Evolutionary conservation across 2,113 vertebrate genomes (phyloP).

Genomic region (Melanerpes formicivorus): DNA sequence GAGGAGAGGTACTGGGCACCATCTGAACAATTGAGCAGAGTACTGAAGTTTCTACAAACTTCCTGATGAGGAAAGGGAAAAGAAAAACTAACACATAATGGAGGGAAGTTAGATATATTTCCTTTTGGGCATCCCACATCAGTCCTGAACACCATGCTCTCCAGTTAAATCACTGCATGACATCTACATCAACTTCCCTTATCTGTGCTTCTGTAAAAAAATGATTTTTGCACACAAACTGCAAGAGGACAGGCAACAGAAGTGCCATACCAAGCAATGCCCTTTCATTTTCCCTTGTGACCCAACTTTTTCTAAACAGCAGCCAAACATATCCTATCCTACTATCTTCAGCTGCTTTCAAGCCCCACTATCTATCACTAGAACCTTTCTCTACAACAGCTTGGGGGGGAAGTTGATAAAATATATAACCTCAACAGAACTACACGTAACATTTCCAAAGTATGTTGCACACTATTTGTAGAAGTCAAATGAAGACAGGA

Average conservation of each 20-base stretch:
- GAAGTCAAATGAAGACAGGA: neutral
- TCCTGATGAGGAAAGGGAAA: conserved; percentile 68
- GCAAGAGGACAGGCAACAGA: neutral
- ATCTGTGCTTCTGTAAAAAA: conserved; percentile 9
- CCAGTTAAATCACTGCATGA: neutral
- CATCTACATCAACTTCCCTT: neutral
- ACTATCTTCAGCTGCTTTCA: neutral
- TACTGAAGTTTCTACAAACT: conserved; percentile 38
- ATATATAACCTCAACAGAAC: neutral
- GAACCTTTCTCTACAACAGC: neutral
- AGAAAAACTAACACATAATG: conserved; percentile 45
- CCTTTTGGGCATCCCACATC: conserved; percentile 43
- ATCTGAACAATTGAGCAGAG: conserved; percentile 4
- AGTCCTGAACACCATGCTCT: conserved; percentile 21
- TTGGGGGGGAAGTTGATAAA: neutral
- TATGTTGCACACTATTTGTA: neutral
- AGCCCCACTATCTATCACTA: neutral
- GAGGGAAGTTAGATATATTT: conserved; percentile 64
- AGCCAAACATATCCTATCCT: neutral
- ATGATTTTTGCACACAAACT: neutral
- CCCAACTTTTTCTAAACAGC: neutral
- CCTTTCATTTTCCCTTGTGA: neutral
- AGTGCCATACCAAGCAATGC: neutral
- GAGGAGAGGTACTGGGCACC: conserved; percentile 19
- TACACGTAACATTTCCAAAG: neutral